phyloP scores from a whole-genome alignment of 1,140 invertebrate genomes.

The Zaprionus ornatus region DNA sequence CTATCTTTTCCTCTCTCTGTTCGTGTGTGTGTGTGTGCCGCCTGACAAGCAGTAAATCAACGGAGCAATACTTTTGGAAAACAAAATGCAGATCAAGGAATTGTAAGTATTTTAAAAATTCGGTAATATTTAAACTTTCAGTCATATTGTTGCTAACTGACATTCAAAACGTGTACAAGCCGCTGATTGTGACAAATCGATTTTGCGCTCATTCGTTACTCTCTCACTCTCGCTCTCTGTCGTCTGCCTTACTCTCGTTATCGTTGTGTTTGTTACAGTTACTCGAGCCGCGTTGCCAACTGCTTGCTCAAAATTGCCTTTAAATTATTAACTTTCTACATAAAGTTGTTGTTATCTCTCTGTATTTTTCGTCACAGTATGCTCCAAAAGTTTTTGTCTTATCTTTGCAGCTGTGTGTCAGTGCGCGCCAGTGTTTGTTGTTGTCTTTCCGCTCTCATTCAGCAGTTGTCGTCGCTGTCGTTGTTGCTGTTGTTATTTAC shows the following conservation, averaged over 20 bases:
- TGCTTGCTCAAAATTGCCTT: constrained; percentile 10
- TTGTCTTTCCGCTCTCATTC: background rate
- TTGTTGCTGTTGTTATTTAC: constrained; percentile 24
- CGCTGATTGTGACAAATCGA: constrained; percentile 75
- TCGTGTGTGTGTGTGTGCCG: constrained; percentile 13
- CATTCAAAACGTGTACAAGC: constrained; percentile 42
- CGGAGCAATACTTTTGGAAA: constrained; percentile 49
- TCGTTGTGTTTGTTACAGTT: constrained; percentile 26
- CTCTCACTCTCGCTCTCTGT: constrained; percentile 13
- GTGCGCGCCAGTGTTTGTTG: too few relatives aligned
- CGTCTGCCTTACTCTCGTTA: background rate
- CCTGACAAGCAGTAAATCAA: constrained; percentile 50
- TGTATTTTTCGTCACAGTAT: constrained; percentile 4
- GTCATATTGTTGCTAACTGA: constrained; percentile 29
- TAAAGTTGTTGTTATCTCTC: constrained; percentile 13
- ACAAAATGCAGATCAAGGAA: constrained; percentile 77
- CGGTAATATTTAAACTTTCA: background rate
- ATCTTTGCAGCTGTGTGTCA: background rate
- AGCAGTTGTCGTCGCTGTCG: background rate
- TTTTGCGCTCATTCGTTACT: constrained; percentile 54
- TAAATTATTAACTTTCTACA: constrained; percentile 43
- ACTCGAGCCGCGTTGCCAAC: constrained; percentile 41
- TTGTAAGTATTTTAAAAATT: constrained; percentile 60
- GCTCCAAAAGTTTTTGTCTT: background rate
- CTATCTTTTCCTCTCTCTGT: constrained; percentile 16